Percentiles rank a stretch among this genome's conserved stretches.
Conservation (phyloP, 2,888 invertebrate genomes). For the Clostera curtula region DNA sequence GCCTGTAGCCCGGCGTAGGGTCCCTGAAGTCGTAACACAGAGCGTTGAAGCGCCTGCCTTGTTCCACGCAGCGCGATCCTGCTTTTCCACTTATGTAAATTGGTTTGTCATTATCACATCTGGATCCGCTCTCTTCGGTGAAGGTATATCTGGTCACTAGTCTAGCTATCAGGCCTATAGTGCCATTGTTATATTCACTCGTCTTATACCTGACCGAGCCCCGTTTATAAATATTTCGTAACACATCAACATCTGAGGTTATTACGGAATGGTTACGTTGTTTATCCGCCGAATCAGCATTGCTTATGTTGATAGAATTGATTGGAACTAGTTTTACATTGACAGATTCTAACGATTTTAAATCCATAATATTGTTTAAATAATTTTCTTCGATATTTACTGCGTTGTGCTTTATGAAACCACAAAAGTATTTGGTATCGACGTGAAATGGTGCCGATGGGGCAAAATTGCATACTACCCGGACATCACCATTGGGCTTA, state of each 20-base stretch:
- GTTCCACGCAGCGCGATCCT: constrained; percentile 45
- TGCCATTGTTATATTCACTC: constrained; percentile 32
- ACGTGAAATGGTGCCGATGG: constrained; percentile 56
- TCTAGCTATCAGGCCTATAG: constrained; percentile 38
- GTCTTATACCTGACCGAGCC: constrained; percentile 31
- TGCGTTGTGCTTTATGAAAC: constrained; percentile 37
- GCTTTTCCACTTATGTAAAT: constrained; percentile 45
- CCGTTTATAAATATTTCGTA: constrained; percentile 35
- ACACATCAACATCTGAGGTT: constrained; percentile 35
- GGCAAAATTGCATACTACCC: constrained; percentile 58
- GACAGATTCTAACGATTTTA: constrained; percentile 25
- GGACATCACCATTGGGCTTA: constrained; percentile 36
- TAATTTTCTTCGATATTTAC: constrained; percentile 9
- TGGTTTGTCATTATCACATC: constrained; percentile 44
- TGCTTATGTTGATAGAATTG: constrained; percentile 1
- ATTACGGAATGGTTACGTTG: constrained; percentile 10
- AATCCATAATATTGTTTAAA: constrained; percentile 25
- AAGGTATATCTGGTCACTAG: constrained; percentile 51
- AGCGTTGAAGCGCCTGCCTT: constrained; percentile 38
- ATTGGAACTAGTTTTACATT: constrained; percentile 26
- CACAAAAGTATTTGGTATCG: constrained; percentile 45
- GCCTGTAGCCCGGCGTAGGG: constrained; percentile 50
- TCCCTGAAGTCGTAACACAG: constrained; percentile 56
- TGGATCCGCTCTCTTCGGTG: constrained; percentile 33
- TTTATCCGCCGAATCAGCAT: not conserved